These are phyloP conservation scores for Sebastiscus albofasciatus DNA, from an alignment of 2,797 vertebrate species.

Conservation along the genomic window DNA sequence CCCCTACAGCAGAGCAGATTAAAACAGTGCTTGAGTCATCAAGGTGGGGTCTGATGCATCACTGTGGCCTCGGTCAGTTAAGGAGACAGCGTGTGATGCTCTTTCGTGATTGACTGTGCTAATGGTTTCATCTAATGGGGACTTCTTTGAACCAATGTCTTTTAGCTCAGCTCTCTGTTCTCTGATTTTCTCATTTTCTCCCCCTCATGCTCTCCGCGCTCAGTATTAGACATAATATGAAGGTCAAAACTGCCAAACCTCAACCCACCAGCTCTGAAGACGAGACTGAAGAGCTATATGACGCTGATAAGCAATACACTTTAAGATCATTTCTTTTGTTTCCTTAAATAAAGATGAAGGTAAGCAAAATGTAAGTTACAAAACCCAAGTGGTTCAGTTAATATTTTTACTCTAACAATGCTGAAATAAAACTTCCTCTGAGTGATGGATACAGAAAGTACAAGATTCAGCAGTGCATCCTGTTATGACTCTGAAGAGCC, in stretches of 20 bases:
- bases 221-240: background rate
- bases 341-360: background rate
- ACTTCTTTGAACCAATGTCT: background rate
- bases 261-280: background rate
- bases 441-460: conserved; percentile 3
- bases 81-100: conserved; percentile 11
- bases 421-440: conserved; percentile 7
- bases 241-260: background rate
- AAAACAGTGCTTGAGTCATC: background rate
- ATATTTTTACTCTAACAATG: background rate
- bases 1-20: background rate
- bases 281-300: background rate
- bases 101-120: background rate
- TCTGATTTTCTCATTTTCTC: conserved; percentile 21
- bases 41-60: conserved; percentile 2
- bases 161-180: background rate
- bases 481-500: background rate
- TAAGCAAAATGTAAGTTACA: background rate
- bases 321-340: background rate
- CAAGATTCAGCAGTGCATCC: background rate
- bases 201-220: background rate
- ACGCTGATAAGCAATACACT: background rate
- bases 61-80: background rate
- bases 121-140: conserved; percentile 12
- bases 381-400: background rate